These are phyloP conservation scores for Rhynchomys soricoides DNA, from an alignment of 2,113 vertebrate species.

Conservation along the genomic window DNA sequence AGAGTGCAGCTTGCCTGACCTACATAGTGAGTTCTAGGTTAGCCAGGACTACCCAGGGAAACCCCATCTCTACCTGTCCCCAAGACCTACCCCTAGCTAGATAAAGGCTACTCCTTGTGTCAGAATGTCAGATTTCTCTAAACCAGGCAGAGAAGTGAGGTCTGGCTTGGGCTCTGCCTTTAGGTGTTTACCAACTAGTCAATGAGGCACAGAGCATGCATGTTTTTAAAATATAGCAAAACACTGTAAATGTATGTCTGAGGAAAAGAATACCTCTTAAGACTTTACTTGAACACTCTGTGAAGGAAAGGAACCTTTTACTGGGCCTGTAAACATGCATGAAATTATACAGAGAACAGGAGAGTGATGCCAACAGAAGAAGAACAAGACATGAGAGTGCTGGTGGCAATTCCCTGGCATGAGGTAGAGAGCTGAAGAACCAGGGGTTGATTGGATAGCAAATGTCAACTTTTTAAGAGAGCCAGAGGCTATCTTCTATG, in stretches of 20 bases:
- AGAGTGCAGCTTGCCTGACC: not conserved
- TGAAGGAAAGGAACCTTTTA: not conserved
- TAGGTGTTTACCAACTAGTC: not conserved
- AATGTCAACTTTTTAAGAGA: not conserved
- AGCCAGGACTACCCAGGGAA: not conserved
- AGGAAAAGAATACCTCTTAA: not conserved
- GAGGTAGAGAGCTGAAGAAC: not conserved
- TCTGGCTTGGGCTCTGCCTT: not conserved
- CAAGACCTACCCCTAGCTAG: not conserved
- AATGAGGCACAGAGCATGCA: not conserved
- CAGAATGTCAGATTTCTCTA: slow-evolving; percentile 1
- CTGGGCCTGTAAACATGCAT: not conserved
- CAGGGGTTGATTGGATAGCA: not conserved
- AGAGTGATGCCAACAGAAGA: slow-evolving; percentile 1
- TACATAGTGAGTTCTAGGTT: not conserved
- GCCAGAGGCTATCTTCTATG: not conserved
- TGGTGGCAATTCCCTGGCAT: not conserved
- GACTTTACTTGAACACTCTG: not conserved
- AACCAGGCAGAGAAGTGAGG: not conserved
- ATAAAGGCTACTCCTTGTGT: not conserved
- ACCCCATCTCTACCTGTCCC: not conserved
- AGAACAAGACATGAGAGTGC: not conserved
- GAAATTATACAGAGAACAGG: not conserved
- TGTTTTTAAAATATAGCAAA: not conserved
- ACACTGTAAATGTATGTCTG: not conserved